Evolutionary conservation across 1,140 invertebrate genomes (phyloP).

Genomic region (Hestina assimilis): DNA sequence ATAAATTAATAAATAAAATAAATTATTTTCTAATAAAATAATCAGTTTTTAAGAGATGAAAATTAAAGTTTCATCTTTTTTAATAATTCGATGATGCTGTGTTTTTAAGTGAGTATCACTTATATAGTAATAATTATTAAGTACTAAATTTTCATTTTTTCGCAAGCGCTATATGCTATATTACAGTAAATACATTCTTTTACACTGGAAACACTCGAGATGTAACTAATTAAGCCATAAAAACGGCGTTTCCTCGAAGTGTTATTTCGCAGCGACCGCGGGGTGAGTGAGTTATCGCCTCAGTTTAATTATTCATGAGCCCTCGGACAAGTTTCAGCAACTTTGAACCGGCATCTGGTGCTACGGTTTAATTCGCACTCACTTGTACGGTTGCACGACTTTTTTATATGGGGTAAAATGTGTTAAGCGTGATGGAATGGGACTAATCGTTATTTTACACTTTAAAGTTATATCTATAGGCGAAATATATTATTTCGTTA

Average conservation of each 20-base stretch:
- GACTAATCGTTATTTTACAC: slow-evolving; percentile 16
- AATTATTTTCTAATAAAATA: no score
- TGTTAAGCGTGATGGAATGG: slow-evolving; percentile 9
- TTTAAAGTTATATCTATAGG: no score
- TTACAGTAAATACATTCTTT: background rate
- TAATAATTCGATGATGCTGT: no score
- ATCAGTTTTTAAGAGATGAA: no score
- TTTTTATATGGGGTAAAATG: slow-evolving; percentile 16
- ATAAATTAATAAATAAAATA: no score
- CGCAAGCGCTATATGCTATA: no score
- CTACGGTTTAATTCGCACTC: slow-evolving; percentile 41
- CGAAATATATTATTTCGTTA: no score
- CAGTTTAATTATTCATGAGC: slow-evolving; percentile 69
- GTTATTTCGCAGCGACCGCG: slow-evolving; percentile 40
- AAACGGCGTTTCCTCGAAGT: slow-evolving; percentile 58
- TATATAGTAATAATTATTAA: no score
- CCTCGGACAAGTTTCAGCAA: slow-evolving; percentile 50
- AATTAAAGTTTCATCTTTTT: no score
- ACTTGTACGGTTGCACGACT: slow-evolving; percentile 41
- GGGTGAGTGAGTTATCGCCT: slow-evolving; percentile 52
- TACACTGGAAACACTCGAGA: slow-evolving; percentile 31
- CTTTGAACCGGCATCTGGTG: slow-evolving; percentile 51
- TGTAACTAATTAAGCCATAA: slow-evolving; percentile 69
- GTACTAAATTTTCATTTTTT: no score
- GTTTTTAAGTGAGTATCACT: no score